Conservation (phyloP, 92 coral and sea anemone species). For the Micromussa lordhowensis region DNA sequence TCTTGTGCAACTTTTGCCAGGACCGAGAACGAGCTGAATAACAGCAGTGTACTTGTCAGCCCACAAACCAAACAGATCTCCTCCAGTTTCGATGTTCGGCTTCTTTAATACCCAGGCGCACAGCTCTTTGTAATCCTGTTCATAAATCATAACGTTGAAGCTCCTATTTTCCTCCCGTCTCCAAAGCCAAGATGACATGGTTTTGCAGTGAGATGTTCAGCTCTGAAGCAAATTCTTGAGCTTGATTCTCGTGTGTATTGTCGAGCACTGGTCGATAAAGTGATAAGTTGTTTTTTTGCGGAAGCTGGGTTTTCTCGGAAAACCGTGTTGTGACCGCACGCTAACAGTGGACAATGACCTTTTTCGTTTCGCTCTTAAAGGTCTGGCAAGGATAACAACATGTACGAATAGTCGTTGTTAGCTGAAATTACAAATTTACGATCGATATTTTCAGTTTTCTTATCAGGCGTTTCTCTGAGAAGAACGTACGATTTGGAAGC, state of each 20-base stretch:
- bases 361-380: neutral
- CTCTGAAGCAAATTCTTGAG: neutral
- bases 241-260: neutral
- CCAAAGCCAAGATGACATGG: neutral
- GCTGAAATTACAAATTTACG: neutral
- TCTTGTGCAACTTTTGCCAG: conserved; percentile 75
- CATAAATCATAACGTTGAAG: conserved; percentile 69
- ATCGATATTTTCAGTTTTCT: neutral
- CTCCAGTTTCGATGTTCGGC: conserved; percentile 86
- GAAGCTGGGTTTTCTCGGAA: conserved; percentile 14
- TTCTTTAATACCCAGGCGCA: conserved; percentile 65
- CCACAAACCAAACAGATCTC: conserved; percentile 94
- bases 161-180: neutral
- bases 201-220: neutral
- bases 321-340: neutral
- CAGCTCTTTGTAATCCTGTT: conserved; percentile 69
- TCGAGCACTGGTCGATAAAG: neutral
- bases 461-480: neutral
- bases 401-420: neutral
- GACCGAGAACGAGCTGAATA: conserved; percentile 89
- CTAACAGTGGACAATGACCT: neutral
- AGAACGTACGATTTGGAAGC: neutral
- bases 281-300: neutral
- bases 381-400: neutral
- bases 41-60: conserved; percentile 79